Conservation (phyloP, 2,797 vertebrate genomes). For the Halcyon smyrnensis region DNA sequence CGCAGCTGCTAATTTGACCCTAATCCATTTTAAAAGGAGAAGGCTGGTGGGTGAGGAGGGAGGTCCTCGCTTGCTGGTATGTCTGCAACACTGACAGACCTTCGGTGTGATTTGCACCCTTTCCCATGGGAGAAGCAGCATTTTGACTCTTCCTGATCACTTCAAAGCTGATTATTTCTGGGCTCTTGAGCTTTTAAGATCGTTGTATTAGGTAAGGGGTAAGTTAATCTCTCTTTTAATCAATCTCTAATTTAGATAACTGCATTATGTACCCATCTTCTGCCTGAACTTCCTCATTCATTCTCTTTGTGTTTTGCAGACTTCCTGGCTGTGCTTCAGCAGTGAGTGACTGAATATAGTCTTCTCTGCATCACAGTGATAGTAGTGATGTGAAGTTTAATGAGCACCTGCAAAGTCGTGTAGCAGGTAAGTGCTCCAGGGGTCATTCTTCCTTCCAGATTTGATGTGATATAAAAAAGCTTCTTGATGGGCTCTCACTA, state of each 20-base stretch:
- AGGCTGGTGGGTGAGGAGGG: not conserved
- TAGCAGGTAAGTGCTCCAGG: conserved; percentile 52
- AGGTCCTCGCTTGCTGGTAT: not conserved
- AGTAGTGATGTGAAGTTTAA: conserved; percentile 47
- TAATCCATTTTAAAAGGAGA: conserved; percentile 32
- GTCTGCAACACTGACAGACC: not conserved
- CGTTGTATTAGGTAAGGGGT: conserved; percentile 1
- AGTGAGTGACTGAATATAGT: not conserved
- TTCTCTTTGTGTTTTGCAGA: conserved; percentile 30
- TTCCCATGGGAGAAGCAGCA: not conserved
- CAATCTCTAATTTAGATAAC: conserved; percentile 10
- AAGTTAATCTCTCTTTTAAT: conserved; percentile 33
- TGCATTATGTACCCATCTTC: not conserved
- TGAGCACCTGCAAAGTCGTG: conserved; percentile 22
- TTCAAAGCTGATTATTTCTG: conserved; percentile 1
- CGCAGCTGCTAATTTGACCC: not conserved
- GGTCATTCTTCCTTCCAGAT: conserved; percentile 14
- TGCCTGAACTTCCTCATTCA: conserved; percentile 36
- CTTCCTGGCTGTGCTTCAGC: conserved; percentile 44
- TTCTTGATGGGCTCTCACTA: not conserved
- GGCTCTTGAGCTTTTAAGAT: not conserved
- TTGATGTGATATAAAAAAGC: not conserved
- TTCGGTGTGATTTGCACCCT: not conserved
- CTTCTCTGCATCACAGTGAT: not conserved
- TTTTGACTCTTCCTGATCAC: not conserved